A percentile compares a stretch with the other conserved stretches of the same genome.
Conservation (phyloP, 2,888 invertebrate species). For the Epiblema foenella region DNA sequence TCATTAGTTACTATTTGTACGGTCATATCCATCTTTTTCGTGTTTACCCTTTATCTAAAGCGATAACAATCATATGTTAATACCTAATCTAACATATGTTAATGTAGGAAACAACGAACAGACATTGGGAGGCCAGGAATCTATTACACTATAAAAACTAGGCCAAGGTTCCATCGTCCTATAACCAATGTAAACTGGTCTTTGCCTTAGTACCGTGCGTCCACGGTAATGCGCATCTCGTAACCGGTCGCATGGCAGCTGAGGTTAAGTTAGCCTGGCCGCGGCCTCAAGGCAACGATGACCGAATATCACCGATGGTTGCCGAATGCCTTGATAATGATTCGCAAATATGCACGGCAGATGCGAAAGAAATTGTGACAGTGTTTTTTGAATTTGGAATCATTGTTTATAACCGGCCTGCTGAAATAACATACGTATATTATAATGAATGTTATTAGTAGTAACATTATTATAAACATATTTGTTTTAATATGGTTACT, state of each 20-base stretch:
- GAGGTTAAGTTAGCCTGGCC: slow-evolving; percentile 54
- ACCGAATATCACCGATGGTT: slow-evolving; percentile 61
- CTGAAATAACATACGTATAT: no score
- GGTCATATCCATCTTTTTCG: background rate
- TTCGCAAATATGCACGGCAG: slow-evolving; percentile 39
- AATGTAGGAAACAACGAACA: slow-evolving; percentile 28
- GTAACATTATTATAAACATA: no score
- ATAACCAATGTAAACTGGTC: slow-evolving; percentile 47
- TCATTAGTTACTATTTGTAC: no score
- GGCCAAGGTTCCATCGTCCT: slow-evolving; percentile 69
- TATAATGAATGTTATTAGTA: no score
- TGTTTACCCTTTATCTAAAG: background rate
- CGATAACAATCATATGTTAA: background rate
- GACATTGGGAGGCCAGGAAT: slow-evolving; percentile 69
- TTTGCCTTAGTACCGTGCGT: slow-evolving; percentile 53
- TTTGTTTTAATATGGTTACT: no score
- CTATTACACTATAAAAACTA: slow-evolving; percentile 68
- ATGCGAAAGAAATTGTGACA: slow-evolving; percentile 31
- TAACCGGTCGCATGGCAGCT: slow-evolving; percentile 49
- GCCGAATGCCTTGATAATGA: slow-evolving; percentile 54
- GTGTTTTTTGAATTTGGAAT: slow-evolving; percentile 21
- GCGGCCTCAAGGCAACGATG: slow-evolving; percentile 52
- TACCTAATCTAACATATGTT: background rate
- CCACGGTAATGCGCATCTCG: slow-evolving; percentile 50
- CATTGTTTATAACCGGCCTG: background rate